phyloP scores from a whole-genome alignment of 1,140 invertebrate species.

The Hylaeus volcanicus region DNA sequence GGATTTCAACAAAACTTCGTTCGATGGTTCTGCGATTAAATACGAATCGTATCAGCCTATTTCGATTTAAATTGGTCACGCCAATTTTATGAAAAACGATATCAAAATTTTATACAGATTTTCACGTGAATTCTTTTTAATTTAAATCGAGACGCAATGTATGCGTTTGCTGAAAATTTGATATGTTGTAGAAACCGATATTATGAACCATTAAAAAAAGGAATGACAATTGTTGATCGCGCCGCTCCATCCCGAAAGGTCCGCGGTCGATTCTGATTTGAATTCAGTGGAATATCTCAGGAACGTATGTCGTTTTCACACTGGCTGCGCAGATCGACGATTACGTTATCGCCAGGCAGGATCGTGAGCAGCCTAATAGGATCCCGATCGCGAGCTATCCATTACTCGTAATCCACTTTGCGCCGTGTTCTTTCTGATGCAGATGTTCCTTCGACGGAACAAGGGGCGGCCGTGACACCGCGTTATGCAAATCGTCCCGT shows the following conservation, averaged over 20 bases:
- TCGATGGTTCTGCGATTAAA: too few species aligned
- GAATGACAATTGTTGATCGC: too few species aligned
- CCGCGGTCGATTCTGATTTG: slow-evolving; percentile 20
- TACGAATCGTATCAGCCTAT: too few species aligned
- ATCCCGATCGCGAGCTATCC: slow-evolving; percentile 65
- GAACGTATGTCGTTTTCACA: slow-evolving; percentile 70
- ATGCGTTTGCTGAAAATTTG: too few species aligned
- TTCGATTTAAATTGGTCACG: too few species aligned
- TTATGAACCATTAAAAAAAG: too few species aligned
- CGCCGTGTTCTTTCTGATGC: slow-evolving; percentile 61
- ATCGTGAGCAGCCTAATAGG: slow-evolving; percentile 62
- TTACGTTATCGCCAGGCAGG: slow-evolving; percentile 54
- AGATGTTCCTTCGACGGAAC: slow-evolving; percentile 53
- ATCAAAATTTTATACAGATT: too few species aligned
- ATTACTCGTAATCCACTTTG: slow-evolving; percentile 75
- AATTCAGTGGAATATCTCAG: slow-evolving; percentile 58
- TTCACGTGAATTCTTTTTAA: too few species aligned
- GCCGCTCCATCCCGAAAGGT: background rate
- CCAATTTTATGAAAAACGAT: too few species aligned
- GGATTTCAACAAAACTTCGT: too few species aligned
- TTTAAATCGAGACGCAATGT: too few species aligned
- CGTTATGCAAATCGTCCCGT: slow-evolving; percentile 65
- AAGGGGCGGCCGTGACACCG: slow-evolving; percentile 47
- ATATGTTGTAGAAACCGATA: too few species aligned
- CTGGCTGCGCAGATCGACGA: slow-evolving; percentile 58